Evolutionary conservation across 2,113 vertebrate species (phyloP), one percentile per base, ranked within the genome.

Genomic region (Rhinoptilus africanus): DNA sequence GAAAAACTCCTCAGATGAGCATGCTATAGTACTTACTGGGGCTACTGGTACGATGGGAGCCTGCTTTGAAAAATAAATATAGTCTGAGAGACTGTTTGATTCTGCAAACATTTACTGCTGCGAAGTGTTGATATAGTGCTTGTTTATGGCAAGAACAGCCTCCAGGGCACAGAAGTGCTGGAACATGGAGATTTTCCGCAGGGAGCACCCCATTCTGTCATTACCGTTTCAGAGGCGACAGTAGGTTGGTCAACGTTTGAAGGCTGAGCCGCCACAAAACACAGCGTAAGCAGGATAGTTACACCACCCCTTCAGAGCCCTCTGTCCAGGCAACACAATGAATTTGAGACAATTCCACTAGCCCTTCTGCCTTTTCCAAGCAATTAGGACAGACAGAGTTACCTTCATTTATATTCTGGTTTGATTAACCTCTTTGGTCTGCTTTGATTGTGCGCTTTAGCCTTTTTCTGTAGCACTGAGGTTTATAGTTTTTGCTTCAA

Each of bases 181-280:
- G 57, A 24, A 77, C 39, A 23, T 14, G 2, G 1, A 10, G 6
- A 1, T 68, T 92, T 79, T 45, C 37, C 74, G 4, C 0, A 8
- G 37, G 1, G 8, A 71, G 7, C 6, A 6, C 7, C 16, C 19
- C 6, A 0, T 7, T 24, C 76, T 8, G 59, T 14, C 0, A 0
- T 56, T 10, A 5, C 12, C 0, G 0, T 24, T 30, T 2, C 4
- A 1, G 51, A 27, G 67, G 45, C 12, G 3, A 37, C 41, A 21
- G 7, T 0, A 30, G 41, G 14, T 15, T 4, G 1, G 69, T 67
- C 26, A 4, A 6, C 0, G 0, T 50, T 35, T 24, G 57, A 30
- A 47, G 74, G 64, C 39, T 32, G 67, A 83, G 20, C 12, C 3
- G 7, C 56, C 24, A 6, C 75, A 62, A 83, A 85, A 45, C 3